Evolutionary conservation across 2,797 vertebrate genomes (phyloP).

Genomic region (Discoglossus pictus): DNA sequence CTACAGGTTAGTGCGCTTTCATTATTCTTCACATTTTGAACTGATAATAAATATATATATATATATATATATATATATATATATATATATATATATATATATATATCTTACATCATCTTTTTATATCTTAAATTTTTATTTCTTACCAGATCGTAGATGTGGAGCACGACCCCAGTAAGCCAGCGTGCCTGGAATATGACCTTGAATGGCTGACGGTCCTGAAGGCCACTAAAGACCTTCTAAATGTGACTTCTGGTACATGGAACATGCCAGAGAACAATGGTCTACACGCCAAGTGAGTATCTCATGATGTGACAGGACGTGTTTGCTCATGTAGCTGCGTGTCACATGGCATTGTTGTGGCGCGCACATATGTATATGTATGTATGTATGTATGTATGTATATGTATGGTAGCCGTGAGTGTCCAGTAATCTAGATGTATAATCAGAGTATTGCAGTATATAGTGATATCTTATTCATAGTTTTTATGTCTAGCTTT

Average conservation of each 20-base stretch:
- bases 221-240: constrained; percentile 82
- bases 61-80: too few species aligned
- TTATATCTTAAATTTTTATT: background rate
- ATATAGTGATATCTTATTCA: too few species aligned
- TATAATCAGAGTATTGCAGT: too few species aligned
- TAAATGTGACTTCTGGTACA: constrained; percentile 73
- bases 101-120: too few species aligned
- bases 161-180: constrained; percentile 80
- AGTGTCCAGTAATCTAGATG: too few species aligned
- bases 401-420: too few species aligned
- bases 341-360: too few species aligned
- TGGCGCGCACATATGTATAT: too few species aligned
- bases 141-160: constrained; percentile 85
- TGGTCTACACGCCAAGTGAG: constrained; percentile 83
- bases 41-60: too few species aligned
- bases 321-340: background rate
- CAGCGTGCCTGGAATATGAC: constrained; percentile 86
- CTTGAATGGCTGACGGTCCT: constrained; percentile 93
- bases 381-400: too few species aligned
- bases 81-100: too few species aligned
- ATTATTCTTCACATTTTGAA: background rate
- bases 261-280: constrained; percentile 94
- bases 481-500: too few species aligned
- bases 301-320: background rate
- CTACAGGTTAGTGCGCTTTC: constrained; percentile 83